Evolutionary conservation across 2,797 vertebrate genomes (phyloP).

Genomic region (Sparus aurata): DNA sequence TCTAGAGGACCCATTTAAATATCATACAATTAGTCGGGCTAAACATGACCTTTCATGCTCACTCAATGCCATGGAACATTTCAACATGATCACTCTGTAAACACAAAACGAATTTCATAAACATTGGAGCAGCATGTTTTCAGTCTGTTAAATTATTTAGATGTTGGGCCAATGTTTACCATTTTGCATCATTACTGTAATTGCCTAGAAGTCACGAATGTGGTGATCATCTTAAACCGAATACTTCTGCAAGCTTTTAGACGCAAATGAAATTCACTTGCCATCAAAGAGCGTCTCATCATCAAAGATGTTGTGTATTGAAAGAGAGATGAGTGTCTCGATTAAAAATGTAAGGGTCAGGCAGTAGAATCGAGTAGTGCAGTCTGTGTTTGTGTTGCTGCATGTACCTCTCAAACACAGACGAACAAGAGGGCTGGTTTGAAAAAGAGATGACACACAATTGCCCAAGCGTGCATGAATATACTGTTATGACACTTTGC

Average conservation of each 20-base stretch:
- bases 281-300: constrained; percentile 80
- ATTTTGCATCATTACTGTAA: constrained; percentile 80
- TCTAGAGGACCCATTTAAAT: constrained; percentile 50
- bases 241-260: constrained; percentile 81
- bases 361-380: constrained; percentile 56
- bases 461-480: not conserved
- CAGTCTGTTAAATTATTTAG: constrained; percentile 78
- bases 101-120: constrained; percentile 74
- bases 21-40: constrained; percentile 48
- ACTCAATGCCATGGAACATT: constrained; percentile 71
- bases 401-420: constrained; percentile 34
- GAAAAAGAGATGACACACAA: constrained; percentile 41
- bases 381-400: constrained; percentile 59
- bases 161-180: constrained; percentile 80
- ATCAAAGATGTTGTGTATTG: constrained; percentile 79
- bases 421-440: constrained; percentile 29
- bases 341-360: constrained; percentile 81
- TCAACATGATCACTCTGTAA: constrained; percentile 68
- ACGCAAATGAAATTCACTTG: constrained; percentile 78
- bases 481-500: constrained; percentile 21
- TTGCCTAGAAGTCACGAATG: constrained; percentile 78
- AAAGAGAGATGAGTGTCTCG: constrained; percentile 78
- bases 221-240: constrained; percentile 73
- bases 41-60: constrained; percentile 62
- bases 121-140: constrained; percentile 73